phyloP scores from a whole-genome alignment of 2,888 invertebrate species.

The Dimorphilus gyrociliatus region DNA sequence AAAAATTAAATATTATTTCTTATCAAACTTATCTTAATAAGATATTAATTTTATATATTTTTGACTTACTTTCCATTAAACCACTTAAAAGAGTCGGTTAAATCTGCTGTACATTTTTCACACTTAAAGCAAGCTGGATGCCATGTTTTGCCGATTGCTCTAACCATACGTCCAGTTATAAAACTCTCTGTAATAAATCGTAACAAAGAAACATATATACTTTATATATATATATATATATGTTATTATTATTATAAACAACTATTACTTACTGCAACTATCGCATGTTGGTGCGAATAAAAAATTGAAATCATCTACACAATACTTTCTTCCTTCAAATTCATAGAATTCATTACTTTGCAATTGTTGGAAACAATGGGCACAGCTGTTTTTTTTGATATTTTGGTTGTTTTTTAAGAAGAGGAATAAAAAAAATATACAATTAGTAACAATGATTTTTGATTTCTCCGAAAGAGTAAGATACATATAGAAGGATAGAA shows the following conservation, averaged over 20 bases:
- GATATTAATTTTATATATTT: neutral
- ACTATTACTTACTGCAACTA: slow-evolving; percentile 54
- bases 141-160: slow-evolving; percentile 98
- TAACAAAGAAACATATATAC: neutral
- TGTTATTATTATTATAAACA: slow-evolving; percentile 17
- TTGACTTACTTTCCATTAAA: slow-evolving; percentile 8
- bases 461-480: too few species aligned
- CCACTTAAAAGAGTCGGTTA: slow-evolving; percentile 88
- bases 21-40: neutral
- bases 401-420: too few species aligned
- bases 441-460: slow-evolving; percentile 3
- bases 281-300: slow-evolving; percentile 76
- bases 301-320: slow-evolving; percentile 96
- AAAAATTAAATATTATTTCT: slow-evolving; percentile 2
- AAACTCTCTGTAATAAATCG: slow-evolving; percentile 55
- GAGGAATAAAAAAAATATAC: slow-evolving; percentile 12
- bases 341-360: slow-evolving; percentile 95
- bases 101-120: slow-evolving; percentile 70
- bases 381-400: too few species aligned
- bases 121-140: slow-evolving; percentile 95
- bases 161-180: slow-evolving; percentile 94
- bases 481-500: slow-evolving; percentile 4
- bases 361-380: slow-evolving; percentile 94
- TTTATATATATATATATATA: neutral
- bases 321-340: slow-evolving; percentile 96